phyloP scores from a whole-genome alignment of 2,888 invertebrate species.

The Frankliniella intonsa region DNA sequence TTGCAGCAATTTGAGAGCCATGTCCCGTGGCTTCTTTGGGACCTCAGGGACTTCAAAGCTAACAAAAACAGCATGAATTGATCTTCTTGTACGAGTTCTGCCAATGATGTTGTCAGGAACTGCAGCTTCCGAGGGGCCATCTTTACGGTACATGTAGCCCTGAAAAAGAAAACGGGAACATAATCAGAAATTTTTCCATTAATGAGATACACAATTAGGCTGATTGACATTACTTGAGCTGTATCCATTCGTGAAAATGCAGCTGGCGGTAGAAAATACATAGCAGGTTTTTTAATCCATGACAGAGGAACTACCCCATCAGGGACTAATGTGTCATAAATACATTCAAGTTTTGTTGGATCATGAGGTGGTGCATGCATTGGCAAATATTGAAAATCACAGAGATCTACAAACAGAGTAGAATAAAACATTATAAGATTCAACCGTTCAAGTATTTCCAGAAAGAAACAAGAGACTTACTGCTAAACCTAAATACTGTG shows the following conservation, averaged over 20 bases:
- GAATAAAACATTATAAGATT: constrained; percentile 20
- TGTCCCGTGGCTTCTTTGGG: constrained; percentile 58
- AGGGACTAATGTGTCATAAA: constrained; percentile 62
- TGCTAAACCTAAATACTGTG: constrained; percentile 60
- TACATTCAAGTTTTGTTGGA: constrained; percentile 52
- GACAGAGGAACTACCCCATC: constrained; percentile 50
- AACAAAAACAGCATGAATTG: constrained; percentile 58
- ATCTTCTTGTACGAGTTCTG: constrained; percentile 52
- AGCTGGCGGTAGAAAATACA: constrained; percentile 69
- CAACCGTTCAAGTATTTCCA: background rate
- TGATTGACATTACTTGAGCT: constrained; percentile 35
- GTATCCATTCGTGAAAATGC: constrained; percentile 73
- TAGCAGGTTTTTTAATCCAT: constrained; percentile 57
- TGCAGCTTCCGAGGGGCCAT: constrained; percentile 39
- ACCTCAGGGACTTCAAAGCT: constrained; percentile 60
- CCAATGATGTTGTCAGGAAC: constrained; percentile 48
- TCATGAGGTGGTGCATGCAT: constrained; percentile 46
- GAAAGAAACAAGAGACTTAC: constrained; percentile 47
- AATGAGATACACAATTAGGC: background rate
- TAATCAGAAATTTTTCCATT: background rate
- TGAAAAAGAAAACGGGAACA: constrained; percentile 35
- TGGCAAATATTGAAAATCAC: constrained; percentile 91
- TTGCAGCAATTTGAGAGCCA: constrained; percentile 45
- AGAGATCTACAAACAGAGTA: constrained; percentile 59
- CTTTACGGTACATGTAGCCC: constrained; percentile 42